Evolutionary conservation across 2,888 invertebrate genomes (phyloP).

Genomic region (Xestia rhomboidea): DNA sequence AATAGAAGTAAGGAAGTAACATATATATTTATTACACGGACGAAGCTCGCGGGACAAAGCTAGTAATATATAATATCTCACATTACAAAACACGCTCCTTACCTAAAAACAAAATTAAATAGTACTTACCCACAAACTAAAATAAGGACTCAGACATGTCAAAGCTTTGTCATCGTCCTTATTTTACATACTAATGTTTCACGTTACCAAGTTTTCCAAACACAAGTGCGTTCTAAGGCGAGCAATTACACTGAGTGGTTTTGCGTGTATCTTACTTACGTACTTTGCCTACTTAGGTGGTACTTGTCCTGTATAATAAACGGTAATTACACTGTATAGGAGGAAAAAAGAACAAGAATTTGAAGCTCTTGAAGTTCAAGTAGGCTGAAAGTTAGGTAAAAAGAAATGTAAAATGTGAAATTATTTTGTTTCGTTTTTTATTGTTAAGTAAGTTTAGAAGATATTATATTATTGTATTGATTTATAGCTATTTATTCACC

Average conservation of each 20-base stretch:
- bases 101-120: conserved; percentile 1
- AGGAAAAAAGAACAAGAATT: conserved; percentile 55
- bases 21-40: not conserved
- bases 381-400: conserved; percentile 70
- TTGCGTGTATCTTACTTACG: conserved; percentile 61
- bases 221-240: conserved; percentile 52
- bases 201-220: conserved; percentile 52
- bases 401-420: conserved; percentile 78
- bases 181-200: conserved; percentile 58
- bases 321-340: conserved; percentile 64
- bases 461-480: no score
- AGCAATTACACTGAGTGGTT: conserved; percentile 68
- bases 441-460: conserved; percentile 69
- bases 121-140: conserved; percentile 28
- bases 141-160: conserved; percentile 21
- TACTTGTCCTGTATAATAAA: conserved; percentile 59
- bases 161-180: conserved; percentile 47
- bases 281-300: conserved; percentile 31
- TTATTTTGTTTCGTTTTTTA: conserved; percentile 73
- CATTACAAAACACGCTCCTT: conserved; percentile 29
- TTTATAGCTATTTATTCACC: no score
- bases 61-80: not conserved
- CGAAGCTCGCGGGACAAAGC: not conserved
- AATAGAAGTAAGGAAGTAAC: not conserved
- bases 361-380: conserved; percentile 64